Evolutionary conservation across 2,797 vertebrate species (phyloP).

Genomic region (Syncerus caffer): DNA sequence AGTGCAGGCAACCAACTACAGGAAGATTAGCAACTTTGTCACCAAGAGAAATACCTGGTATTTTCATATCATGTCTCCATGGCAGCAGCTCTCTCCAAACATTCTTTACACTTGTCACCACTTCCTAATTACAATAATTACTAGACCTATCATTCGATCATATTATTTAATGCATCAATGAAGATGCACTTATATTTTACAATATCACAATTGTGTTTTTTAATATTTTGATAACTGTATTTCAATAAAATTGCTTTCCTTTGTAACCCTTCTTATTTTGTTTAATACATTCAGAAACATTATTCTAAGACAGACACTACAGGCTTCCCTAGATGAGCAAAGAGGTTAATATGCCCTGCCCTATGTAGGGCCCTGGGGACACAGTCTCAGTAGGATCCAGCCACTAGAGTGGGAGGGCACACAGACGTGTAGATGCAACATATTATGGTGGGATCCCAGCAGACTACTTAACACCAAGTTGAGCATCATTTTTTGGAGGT

Average conservation of each 20-base stretch:
- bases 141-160: not conserved
- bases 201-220: not conserved
- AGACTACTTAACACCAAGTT: not conserved
- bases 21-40: not conserved
- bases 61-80: not conserved
- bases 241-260: slow-evolving; percentile 7
- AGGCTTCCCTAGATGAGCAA: not conserved
- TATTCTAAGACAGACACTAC: not conserved
- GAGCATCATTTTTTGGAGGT: not conserved
- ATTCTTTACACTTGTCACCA: slow-evolving; percentile 28
- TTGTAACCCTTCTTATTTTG: slow-evolving; percentile 33
- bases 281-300: not conserved
- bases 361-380: not conserved
- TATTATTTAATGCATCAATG: slow-evolving; percentile 19
- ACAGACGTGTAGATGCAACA: not conserved
- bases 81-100: slow-evolving; percentile 6
- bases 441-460: not conserved
- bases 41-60: slow-evolving; percentile 7
- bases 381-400: not conserved
- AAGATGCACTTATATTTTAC: slow-evolving; percentile 17
- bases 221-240: slow-evolving; percentile 2
- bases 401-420: not conserved
- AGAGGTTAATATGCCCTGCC: not conserved
- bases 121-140: slow-evolving; percentile 7
- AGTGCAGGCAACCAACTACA: not conserved